Evolutionary conservation across 2,888 invertebrate species (phyloP), one percentile per base, ranked within the genome.

Genomic region (Aphelenchoides bicaudatus): DNA sequence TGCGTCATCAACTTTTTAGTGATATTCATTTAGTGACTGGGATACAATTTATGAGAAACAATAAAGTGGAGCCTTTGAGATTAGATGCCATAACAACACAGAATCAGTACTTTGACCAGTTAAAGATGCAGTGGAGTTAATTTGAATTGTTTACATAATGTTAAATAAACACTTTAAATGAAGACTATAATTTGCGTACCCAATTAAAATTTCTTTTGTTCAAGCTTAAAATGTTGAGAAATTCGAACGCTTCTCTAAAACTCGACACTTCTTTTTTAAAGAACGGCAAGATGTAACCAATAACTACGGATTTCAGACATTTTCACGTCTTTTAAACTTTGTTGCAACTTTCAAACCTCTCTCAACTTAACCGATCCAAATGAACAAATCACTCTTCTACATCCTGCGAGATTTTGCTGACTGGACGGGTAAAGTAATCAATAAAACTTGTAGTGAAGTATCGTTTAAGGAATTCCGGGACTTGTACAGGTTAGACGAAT

Each of bases 381-480:
- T n/a, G n/a, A n/a, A n/a, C n/a, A n/a, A n/a, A n/a, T n/a, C 39
- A 13, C 5, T 57, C 16, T 21, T 38, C 16, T 19, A 30, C 8
- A 37, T 62, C 10, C 27, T 62, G 31, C 37, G 56, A 2, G 62
- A 62, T 31, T 62, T 57, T 21, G 61, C 62, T 29, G 56, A 56
- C 10, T 62, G 62, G 62, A 62, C 61, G 10, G 31, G 56, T n/a
- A n/a, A n/a, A n/a, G n/a, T n/a, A n/a, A n/a, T n/a, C n/a, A n/a
- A n/a, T n/a, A n/a, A n/a, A n/a, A n/a, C n/a, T n/a, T n/a, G n/a
- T n/a, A n/a, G n/a, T n/a, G n/a, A n/a, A n/a, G n/a, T n/a, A n/a
- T n/a, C n/a, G n/a, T n/a, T n/a, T n/a, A n/a, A n/a, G n/a, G n/a
- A n/a, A n/a, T n/a, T n/a, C n/a, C n/a, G n/a, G n/a, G n/a, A n/a